Evolutionary conservation across 1,140 invertebrate species (phyloP), one percentile per base, ranked within the genome.

Genomic region (Brachystomella parvula): DNA sequence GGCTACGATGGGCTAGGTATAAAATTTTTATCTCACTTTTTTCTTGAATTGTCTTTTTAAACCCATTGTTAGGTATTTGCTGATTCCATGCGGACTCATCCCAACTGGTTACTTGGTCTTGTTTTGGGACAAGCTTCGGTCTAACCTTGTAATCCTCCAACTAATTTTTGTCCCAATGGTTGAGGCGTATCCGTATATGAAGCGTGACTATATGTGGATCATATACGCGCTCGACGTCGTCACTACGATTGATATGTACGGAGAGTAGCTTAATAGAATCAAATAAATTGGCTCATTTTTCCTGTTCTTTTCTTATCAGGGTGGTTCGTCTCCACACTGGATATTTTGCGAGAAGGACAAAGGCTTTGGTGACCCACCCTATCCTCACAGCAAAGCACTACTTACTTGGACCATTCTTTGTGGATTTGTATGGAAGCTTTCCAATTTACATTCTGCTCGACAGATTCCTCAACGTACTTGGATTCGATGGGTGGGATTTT

Each of bases 371-470:
- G 26, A 66, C 59, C 33, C 65, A 62, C 29, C 65, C 65, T 1
- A 9, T 66, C 2, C 12, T 58, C 2, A 35, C 58, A 17, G 30
- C 60, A 2, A 47, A 29, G 24, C 44, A 33, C 21, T 66, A 66
- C 47, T 21, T 66, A 9, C 2, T n/a, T 15, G 9, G 32, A 9
- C 56, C 47, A 6, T 66, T 66, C 21, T 17, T 66, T 17, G 24
- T 30, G 9, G 65, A 66, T 33, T 53, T 66, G 17, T 3, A 26
- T 2, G 65, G 31, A n/a, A 66, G 65, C 53, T 35, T 49, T 6
- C 59, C 59, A 2, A 59, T 66, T n/a, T 66, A 66, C 53, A 2
- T 24, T 2, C 6, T 66, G 58, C 61, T 66, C 35, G 58, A 66
- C 31, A 39, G 30, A 12, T 29, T 39, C n/a, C 24, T 66, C 49